Conservation (phyloP, 2,888 invertebrate genomes). For the Pammene aurita region DNA sequence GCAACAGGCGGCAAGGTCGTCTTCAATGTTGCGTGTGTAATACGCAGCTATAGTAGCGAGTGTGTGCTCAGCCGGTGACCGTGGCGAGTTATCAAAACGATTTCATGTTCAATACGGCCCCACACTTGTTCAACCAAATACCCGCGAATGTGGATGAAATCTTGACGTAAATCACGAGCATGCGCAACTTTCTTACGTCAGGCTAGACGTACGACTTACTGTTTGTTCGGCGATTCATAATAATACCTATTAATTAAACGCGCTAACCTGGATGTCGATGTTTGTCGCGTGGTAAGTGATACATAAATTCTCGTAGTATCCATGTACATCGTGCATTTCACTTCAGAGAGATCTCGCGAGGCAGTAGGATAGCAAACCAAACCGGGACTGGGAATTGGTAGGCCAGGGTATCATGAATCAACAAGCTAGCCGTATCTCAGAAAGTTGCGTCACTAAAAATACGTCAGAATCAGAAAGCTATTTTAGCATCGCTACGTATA, state of each 20-base stretch:
- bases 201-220: neutral
- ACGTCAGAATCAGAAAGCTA: constrained; percentile 17
- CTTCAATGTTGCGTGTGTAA: constrained; percentile 68
- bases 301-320: neutral
- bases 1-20: constrained; percentile 74
- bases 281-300: neutral
- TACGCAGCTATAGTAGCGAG: constrained; percentile 48
- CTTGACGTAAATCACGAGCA: constrained; percentile 31
- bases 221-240: constrained; percentile 14
- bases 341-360: neutral
- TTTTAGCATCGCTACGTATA: constrained; percentile 21
- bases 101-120: constrained; percentile 48
- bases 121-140: constrained; percentile 32
- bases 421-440: neutral
- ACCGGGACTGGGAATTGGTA: neutral
- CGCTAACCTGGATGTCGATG: neutral
- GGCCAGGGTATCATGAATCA: neutral
- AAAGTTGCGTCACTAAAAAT: constrained; percentile 14
- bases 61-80: constrained; percentile 63
- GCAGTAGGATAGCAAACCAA: neutral
- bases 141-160: constrained; percentile 32
- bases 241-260: neutral
- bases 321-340: neutral
- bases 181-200: constrained; percentile 25
- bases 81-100: constrained; percentile 52